Base-by-base conservation (phyloP, 23 tunicate genomes). In the Diplosoma virens region DNA sequence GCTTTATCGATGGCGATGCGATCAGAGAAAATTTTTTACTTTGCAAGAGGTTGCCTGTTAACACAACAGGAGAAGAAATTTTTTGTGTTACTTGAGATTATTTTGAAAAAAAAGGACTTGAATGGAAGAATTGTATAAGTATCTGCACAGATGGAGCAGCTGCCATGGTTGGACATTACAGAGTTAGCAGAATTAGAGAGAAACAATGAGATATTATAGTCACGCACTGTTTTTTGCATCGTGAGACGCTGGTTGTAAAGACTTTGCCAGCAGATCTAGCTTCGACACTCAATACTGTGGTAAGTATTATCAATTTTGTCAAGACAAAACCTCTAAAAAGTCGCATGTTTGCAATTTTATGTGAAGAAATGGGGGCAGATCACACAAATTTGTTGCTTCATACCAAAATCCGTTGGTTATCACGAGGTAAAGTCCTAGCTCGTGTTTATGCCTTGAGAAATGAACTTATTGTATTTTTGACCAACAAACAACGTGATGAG, bases 241-340 rank as follows among this genome's bases (percentile, higher is more conserved):
- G 53, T n/a, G 54, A 69, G 20, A 34, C 76, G 54, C 17, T 69
- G 28, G 54, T 18, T 17, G 78, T 25, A 56, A 20, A 16, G 20
- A 56, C 63, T 20, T 56, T 56, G 63, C 63, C 63, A 11, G 63
- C 63, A 56, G 6, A 56, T 20, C 63, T 20, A 56, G 63, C 63
- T 56, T 56, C 63, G 63, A 20, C 24, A 56, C 6, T 56, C 24
- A 56, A 56, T 56, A 56, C 63, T 11, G 21, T 56, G 63, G 63
- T 56, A 56, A 14, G 50, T n/a, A n/a, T n/a, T n/a, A n/a, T n/a
- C n/a, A n/a, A n/a, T n/a, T n/a, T n/a, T n/a, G n/a, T 56, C 63
- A 56, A 56, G 45, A 34, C 41, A 68, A 36, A n/a, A 68, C 75
- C 75, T 31, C 52, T 68, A n/a, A 68, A 68, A 68, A 36, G 75